Conservation (phyloP, 2,888 invertebrate genomes). For the Podabrus alpinus region DNA sequence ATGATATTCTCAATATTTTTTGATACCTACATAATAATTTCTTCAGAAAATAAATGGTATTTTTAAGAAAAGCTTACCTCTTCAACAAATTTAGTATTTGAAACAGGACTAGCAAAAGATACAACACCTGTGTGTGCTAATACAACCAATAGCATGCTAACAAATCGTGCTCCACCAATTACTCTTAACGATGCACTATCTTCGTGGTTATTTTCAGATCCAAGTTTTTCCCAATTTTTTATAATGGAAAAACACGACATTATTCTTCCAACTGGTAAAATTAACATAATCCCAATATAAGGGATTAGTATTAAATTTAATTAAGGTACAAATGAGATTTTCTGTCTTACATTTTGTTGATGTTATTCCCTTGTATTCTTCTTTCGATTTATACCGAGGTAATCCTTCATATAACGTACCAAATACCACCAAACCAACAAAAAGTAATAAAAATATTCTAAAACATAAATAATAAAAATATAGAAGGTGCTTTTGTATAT, state of each 20-base stretch:
- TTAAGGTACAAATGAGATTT: too few relatives aligned
- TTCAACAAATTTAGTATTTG: conserved; percentile 20
- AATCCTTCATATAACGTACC: too few relatives aligned
- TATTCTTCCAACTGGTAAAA: conserved; percentile 11
- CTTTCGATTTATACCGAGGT: too few relatives aligned
- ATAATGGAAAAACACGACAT: conserved; percentile 21
- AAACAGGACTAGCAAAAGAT: not conserved
- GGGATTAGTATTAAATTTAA: not conserved
- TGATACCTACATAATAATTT: conserved; percentile 5
- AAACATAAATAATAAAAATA: too few relatives aligned
- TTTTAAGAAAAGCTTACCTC: too few relatives aligned
- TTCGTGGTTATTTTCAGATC: not conserved
- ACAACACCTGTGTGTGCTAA: conserved; percentile 22
- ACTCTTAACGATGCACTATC: conserved; percentile 8
- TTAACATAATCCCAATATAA: too few relatives aligned
- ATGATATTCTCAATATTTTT: too few relatives aligned
- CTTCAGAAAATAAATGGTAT: too few relatives aligned
- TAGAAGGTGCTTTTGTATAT: not conserved
- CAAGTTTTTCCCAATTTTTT: conserved; percentile 25
- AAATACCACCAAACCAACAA: too few relatives aligned
- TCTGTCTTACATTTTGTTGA: too few relatives aligned
- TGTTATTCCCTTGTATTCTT: too few relatives aligned
- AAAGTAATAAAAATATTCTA: too few relatives aligned
- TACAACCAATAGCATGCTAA: conserved; percentile 23
- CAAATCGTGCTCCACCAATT: conserved; percentile 27